Evolutionary conservation across 2,888 invertebrate species (phyloP), one percentile per base, ranked within the genome.

Genomic region (Apamea anceps): DNA sequence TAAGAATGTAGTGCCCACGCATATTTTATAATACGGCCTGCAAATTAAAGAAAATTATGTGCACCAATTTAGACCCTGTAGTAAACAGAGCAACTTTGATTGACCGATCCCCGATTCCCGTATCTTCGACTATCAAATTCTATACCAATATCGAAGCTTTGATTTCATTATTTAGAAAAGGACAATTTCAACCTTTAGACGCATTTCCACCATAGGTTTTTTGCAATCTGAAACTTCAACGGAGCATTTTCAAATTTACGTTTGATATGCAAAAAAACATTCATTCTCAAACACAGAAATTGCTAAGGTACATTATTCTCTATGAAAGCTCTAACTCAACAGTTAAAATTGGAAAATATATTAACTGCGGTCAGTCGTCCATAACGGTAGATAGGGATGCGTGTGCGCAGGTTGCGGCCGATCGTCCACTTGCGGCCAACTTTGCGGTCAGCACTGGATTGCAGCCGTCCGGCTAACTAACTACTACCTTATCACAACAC

Each of bases 331-430:
- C 15, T 21, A n/a, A 42, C 37, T 60, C 25, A 42, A 82, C 2
- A 77, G 84, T 66, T 77, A 42, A n/a, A 70, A 51, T 45, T 81
- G 70, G 80, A 85, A 87, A 85, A 80, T 81, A 85, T 77, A 87
- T 85, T 77, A 71, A 67, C 82, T 81, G 79, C 80, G 88, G 86
- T 82, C 85, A 82, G 82, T 80, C 81, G 72, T 81, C 65, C 68
- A 81, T 89, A 90, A 88, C 89, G 89, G 89, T 87, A 71, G 45
- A 79, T 68, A 67, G 74, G 82, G 86, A 81, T 84, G 88, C 85
- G 81, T 81, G 68, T 67, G 78, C 82, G 78, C 84, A 84, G 76
- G 77, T 77, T 84, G 89, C 72, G 72, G 81, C 73, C 67, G 48
- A 68, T 68, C 80, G 73, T 80, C 83, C 70, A 79, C 70, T 82